Percentiles rank a stretch among this genome's conserved stretches.
Evolutionary conservation across 2,113 vertebrate genomes (phyloP).

Genomic region (Cyanistes caeruleus): DNA sequence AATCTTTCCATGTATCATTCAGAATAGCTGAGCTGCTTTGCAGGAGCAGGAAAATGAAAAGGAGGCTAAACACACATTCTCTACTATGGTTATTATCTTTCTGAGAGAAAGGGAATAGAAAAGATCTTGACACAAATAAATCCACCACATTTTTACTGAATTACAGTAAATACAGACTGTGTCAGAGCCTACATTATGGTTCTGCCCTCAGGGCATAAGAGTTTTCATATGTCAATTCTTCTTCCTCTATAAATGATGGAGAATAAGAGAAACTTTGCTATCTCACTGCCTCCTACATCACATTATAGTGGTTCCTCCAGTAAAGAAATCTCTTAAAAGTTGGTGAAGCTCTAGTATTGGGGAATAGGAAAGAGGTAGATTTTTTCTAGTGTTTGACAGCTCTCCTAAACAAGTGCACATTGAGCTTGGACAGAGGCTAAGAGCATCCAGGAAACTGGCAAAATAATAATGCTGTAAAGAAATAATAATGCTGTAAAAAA

Average conservation of each 20-base stretch:
- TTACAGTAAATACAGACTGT: neutral
- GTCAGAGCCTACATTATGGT: neutral
- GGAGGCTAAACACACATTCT: neutral
- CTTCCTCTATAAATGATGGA: neutral
- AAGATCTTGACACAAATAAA: neutral
- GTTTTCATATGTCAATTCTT: neutral
- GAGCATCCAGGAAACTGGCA: neutral
- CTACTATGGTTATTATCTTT: neutral
- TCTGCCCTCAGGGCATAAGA: neutral
- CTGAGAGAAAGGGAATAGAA: neutral
- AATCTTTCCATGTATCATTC: neutral
- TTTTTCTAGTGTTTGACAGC: neutral
- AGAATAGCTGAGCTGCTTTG: neutral
- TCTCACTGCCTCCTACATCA: neutral
- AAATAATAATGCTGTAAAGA: neutral
- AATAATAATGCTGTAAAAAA: neutral
- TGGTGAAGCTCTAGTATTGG: neutral
- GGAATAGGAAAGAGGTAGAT: neutral
- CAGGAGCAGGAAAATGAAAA: rapidly evolving
- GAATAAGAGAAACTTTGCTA: neutral
- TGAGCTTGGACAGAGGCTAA: neutral
- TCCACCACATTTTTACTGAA: neutral
- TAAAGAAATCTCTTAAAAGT: neutral
- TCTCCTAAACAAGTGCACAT: neutral
- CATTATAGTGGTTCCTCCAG: neutral